Percentiles rank a stretch among this genome's conserved stretches.
Conservation (phyloP, 2,888 invertebrate genomes). For the Saturnia japonica region DNA sequence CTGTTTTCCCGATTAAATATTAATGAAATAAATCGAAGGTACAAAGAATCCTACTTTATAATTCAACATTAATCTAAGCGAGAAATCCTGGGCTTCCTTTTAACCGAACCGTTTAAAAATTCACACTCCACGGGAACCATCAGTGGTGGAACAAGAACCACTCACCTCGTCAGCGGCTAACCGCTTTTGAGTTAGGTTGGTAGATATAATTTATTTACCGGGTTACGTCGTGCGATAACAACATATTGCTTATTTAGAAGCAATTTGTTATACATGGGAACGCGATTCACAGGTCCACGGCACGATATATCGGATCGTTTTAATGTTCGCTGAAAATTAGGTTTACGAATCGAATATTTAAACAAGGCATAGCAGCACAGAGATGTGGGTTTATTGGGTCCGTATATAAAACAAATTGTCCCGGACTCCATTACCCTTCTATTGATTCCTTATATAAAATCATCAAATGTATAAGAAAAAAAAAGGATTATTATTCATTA, state of each 20-base stretch:
- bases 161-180: neutral
- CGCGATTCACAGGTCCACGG: neutral
- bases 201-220: neutral
- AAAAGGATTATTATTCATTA: too few relatives aligned
- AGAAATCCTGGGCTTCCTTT: neutral
- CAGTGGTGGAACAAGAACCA: neutral
- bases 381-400: too few relatives aligned
- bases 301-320: slow-evolving; percentile 5
- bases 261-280: slow-evolving; percentile 5
- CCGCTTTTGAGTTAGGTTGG: slow-evolving; percentile 10
- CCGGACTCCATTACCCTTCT: too few relatives aligned
- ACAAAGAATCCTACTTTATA: slow-evolving; percentile 4
- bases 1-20: neutral
- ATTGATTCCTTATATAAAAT: too few relatives aligned
- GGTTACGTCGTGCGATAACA: neutral
- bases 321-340: neutral
- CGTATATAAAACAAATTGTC: too few relatives aligned
- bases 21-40: neutral
- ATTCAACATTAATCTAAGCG: slow-evolving; percentile 8
- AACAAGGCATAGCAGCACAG: too few relatives aligned
- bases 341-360: too few relatives aligned
- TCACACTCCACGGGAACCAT: neutral
- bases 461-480: too few relatives aligned
- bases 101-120: slow-evolving; percentile 8
- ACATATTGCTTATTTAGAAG: slow-evolving; percentile 4